Evolutionary conservation across 2,113 vertebrate genomes (phyloP).

Genomic region (Erpornis zantholeuca): DNA sequence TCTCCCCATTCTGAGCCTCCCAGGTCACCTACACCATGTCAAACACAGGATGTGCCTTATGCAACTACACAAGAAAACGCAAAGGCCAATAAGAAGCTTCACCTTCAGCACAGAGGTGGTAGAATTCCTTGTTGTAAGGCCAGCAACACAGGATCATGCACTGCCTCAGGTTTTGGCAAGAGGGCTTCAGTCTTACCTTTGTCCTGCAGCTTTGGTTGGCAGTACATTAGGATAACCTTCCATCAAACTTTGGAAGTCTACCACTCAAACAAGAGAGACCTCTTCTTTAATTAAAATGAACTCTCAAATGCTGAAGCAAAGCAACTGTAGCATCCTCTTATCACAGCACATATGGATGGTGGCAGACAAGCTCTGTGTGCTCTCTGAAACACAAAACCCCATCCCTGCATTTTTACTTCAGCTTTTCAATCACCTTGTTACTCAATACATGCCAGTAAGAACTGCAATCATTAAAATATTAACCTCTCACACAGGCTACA

Average conservation of each 20-base stretch:
- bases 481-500: background rate
- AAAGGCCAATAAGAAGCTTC: background rate
- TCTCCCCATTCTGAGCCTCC: rapidly evolving
- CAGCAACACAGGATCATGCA: rapidly evolving
- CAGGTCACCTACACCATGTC: background rate
- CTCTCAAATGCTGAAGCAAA: background rate
- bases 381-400: background rate
- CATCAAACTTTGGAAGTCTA: background rate
- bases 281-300: background rate
- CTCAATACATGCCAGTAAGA: background rate
- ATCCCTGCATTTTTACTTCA: background rate
- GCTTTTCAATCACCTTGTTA: background rate
- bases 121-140: background rate
- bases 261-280: background rate
- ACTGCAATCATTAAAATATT: background rate
- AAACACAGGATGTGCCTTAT: rapidly evolving
- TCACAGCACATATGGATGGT: background rate
- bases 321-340: background rate
- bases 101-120: background rate
- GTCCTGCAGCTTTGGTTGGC: background rate
- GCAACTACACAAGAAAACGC: background rate
- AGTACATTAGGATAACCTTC: background rate
- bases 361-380: background rate
- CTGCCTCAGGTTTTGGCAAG: background rate
- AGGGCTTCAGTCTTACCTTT: background rate